Evolutionary conservation across 2,888 invertebrate genomes (phyloP).

Genomic region (Athetis lepigone): DNA sequence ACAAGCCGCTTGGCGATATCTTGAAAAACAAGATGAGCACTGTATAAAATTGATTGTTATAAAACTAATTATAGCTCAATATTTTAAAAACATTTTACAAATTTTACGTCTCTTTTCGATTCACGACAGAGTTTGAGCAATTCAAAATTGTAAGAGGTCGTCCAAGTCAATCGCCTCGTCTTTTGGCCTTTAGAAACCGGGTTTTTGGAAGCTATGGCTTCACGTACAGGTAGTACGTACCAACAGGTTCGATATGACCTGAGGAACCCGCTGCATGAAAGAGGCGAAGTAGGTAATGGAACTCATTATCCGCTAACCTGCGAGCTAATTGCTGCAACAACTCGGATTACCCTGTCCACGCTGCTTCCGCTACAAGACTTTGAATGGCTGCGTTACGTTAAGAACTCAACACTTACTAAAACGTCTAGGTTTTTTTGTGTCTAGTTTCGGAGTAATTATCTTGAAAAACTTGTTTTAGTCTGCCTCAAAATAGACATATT

Average conservation of each 20-base stretch:
- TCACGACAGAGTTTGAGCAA: too few relatives aligned
- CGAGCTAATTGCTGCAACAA: slow-evolving; percentile 51
- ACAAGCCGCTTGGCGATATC: too few relatives aligned
- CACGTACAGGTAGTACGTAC: neutral
- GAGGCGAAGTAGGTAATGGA: slow-evolving; percentile 32
- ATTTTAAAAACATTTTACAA: too few relatives aligned
- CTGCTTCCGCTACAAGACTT: slow-evolving; percentile 61
- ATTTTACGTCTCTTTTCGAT: too few relatives aligned
- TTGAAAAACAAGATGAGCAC: too few relatives aligned
- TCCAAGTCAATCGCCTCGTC: neutral
- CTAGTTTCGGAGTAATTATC: neutral
- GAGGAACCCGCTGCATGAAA: neutral
- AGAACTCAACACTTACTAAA: slow-evolving; percentile 1
- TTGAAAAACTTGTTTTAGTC: slow-evolving; percentile 5
- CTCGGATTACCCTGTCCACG: slow-evolving; percentile 58
- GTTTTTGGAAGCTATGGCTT: neutral
- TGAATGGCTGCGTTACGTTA: slow-evolving; percentile 32
- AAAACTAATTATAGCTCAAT: too few relatives aligned
- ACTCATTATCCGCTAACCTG: slow-evolving; percentile 53
- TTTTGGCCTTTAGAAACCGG: slow-evolving; percentile 2
- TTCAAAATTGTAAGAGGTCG: neutral
- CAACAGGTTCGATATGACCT: neutral
- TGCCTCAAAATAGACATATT: too few relatives aligned
- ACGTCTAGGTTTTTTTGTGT: too few relatives aligned
- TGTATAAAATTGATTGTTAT: too few relatives aligned